Evolutionary conservation across 2,113 vertebrate genomes (phyloP).

Genomic region (Leucopsar rothschildi): DNA sequence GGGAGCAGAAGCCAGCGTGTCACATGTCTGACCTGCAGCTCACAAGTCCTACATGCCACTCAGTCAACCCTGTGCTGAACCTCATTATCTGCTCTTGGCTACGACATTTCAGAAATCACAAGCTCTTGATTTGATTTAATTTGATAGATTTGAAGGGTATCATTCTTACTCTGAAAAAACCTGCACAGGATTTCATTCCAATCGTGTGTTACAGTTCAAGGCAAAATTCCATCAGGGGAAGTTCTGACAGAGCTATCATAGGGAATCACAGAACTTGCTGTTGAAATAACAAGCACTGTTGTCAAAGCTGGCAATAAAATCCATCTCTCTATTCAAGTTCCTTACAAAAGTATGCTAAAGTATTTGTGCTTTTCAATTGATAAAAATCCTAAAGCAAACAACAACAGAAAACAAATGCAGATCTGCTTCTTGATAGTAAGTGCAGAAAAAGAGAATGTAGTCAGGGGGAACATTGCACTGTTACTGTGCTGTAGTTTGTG

Average conservation of each 20-base stretch:
- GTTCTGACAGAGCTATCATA: conserved; percentile 15
- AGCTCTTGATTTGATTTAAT: not conserved
- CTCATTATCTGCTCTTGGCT: not conserved
- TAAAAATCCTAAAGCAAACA: not conserved
- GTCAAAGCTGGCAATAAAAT: not conserved
- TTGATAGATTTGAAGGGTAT: not conserved
- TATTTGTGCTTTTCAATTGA: not conserved
- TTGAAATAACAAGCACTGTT: not conserved
- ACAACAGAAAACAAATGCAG: not conserved
- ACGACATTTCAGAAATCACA: not conserved
- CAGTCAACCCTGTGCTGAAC: not conserved
- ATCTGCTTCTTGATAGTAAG: not conserved
- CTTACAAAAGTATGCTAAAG: not conserved
- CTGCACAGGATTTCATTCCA: conserved; percentile 3
- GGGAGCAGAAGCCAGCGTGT: not conserved
- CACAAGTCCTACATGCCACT: not conserved
- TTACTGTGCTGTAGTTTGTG: not conserved
- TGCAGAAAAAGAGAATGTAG: not conserved
- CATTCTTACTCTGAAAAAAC: not conserved
- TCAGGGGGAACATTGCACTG: not conserved
- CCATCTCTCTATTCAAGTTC: not conserved
- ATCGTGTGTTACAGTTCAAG: not conserved
- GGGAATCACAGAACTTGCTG: not conserved
- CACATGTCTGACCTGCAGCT: not conserved
- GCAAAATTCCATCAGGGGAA: not conserved